Evolutionary conservation across 2,888 invertebrate species (phyloP), one percentile per base, ranked within the genome.

Genomic region (Zeuzera pyrina): DNA sequence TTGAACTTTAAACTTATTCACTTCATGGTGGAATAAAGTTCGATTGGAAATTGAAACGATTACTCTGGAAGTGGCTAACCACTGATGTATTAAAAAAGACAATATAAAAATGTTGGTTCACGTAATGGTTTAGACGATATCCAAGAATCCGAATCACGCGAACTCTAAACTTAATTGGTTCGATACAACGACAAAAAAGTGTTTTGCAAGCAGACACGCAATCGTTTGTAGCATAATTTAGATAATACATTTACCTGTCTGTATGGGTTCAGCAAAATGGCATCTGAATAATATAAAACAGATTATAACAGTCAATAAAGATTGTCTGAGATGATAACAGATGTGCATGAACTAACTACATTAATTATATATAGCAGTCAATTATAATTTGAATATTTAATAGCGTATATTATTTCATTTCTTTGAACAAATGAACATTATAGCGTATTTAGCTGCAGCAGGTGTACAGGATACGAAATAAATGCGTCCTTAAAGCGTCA

Each of bases 71-170:
- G n/a, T n/a, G n/a, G n/a, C n/a, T n/a, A n/a, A n/a, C n/a, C n/a
- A n/a, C n/a, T n/a, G n/a, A n/a, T n/a, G n/a, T n/a, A n/a, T n/a
- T n/a, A n/a, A n/a, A n/a, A n/a, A n/a, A n/a, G n/a, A n/a, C n/a
- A n/a, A n/a, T 22, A n/a, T 22, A 22, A 22, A 22, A 19, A 19
- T 19, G 5, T 19, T 19, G 19, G 8, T 19, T 19, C 5, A 2
- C 5, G 19, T 5, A 19, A 7, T 7, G 19, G 5, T 19, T 19
- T 19, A 19, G 8, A 8, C 19, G 19, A 43, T 31, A 55, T 50
- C 56, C 48, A 45, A 53, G 62, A 65, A 64, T 64, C 66, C 55
- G 64, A 65, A 76, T 71, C 79, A 78, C 76, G 78, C 77, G 52
- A 78, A 57, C 15, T 59, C 43, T 47, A 51, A 58, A 59, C 57